A percentile compares a stretch with the other conserved stretches of the same genome.
phyloP scores from a whole-genome alignment of 2,113 vertebrate species.

The Gobiocypris rarus region DNA sequence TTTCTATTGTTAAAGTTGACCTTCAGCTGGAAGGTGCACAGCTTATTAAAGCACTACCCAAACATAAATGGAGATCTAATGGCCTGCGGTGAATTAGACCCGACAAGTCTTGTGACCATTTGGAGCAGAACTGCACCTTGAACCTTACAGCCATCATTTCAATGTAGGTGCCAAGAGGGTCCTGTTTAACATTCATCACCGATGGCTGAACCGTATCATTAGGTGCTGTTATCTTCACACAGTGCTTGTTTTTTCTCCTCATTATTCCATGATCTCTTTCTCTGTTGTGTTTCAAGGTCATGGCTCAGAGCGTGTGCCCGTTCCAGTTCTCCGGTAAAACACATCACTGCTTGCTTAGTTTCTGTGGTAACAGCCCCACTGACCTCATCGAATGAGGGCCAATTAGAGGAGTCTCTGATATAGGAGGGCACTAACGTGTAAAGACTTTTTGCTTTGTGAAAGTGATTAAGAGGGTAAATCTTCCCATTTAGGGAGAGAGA shows the following conservation, averaged over 20 bases:
- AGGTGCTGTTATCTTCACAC: slow-evolving; percentile 20
- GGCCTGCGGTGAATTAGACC: background rate
- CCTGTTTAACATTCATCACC: slow-evolving; percentile 36
- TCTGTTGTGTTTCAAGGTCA: slow-evolving; percentile 27
- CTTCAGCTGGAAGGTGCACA: slow-evolving; percentile 1
- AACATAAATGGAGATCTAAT: background rate
- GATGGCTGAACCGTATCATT: background rate
- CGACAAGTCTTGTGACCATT: slow-evolving; percentile 20
- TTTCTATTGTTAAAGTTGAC: slow-evolving; percentile 7
- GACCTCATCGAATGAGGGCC: slow-evolving; percentile 21
- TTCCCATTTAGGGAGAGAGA: slow-evolving; percentile 51
- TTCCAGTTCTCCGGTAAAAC: background rate
- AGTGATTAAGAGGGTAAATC: slow-evolving; percentile 43
- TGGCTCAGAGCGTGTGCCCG: background rate
- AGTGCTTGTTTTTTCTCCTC: background rate
- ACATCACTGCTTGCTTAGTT: background rate
- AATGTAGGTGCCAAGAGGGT: slow-evolving; percentile 16
- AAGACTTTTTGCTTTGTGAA: slow-evolving; percentile 21
- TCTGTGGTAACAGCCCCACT: slow-evolving; percentile 15
- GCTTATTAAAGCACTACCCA: background rate
- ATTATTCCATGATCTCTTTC: slow-evolving; percentile 20
- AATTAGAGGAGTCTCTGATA: slow-evolving; percentile 26
- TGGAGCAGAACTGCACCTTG: background rate
- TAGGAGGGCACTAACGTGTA: slow-evolving; percentile 25
- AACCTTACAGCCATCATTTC: slow-evolving; percentile 3